These are phyloP conservation scores for Perca fluviatilis DNA, from an alignment of 2,113 vertebrate genomes.

Conservation along the genomic window DNA sequence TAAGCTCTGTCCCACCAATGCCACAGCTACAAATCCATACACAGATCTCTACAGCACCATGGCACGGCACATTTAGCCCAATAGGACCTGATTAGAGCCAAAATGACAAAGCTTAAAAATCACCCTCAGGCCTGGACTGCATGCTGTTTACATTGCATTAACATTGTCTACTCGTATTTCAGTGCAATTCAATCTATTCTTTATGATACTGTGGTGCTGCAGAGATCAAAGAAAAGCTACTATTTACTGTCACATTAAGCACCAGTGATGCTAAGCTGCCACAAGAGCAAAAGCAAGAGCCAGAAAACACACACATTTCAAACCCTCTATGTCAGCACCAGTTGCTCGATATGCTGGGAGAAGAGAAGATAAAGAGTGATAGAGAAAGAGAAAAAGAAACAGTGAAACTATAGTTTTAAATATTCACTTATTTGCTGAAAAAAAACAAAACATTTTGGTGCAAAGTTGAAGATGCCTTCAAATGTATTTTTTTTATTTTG, in stretches of 20 bases:
- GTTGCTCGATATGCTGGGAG: conserved; percentile 82
- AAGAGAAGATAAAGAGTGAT: conserved; percentile 50
- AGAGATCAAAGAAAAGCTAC: conserved; percentile 53
- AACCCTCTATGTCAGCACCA: conserved; percentile 82
- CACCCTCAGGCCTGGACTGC: conserved; percentile 1
- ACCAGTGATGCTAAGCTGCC: conserved; percentile 60
- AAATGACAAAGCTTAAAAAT: conserved; percentile 13
- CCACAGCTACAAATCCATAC: conserved; percentile 34
- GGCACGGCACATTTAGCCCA: background rate
- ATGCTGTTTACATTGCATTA: conserved; percentile 14
- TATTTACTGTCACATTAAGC: conserved; percentile 44
- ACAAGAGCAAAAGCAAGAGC: conserved; percentile 64
- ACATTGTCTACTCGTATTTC: background rate
- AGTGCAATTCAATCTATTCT: conserved; percentile 5
- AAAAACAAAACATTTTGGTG: background rate
- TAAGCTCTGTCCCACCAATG: background rate
- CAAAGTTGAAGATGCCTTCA: background rate
- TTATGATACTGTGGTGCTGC: conserved; percentile 59
- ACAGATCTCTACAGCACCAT: conserved; percentile 74
- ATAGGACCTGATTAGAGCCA: background rate
- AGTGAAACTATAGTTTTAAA: conserved; percentile 22
- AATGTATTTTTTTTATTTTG: background rate
- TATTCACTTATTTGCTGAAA: background rate
- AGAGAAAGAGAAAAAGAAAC: conserved; percentile 48
- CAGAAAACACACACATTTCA: conserved; percentile 86